Conservation (phyloP, 2,888 invertebrate genomes). For the Neocrepidodera transversa region DNA sequence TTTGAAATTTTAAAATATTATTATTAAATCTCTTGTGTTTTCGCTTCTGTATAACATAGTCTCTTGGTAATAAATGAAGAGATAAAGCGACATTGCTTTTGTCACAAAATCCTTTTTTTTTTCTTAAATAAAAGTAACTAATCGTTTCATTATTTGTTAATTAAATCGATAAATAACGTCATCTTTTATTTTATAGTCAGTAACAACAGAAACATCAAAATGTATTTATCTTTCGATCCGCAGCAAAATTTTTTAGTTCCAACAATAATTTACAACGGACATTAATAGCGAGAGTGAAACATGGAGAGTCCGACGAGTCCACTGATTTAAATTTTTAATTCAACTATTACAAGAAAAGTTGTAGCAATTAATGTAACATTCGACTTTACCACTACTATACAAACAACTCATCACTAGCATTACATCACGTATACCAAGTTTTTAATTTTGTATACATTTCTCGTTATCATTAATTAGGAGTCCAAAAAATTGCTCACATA, state of each 20-base stretch:
- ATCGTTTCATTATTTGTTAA: no score
- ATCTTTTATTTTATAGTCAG: not conserved
- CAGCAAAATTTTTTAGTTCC: conserved; percentile 2
- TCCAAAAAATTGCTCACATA: conserved; percentile 45
- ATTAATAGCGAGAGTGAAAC: conserved; percentile 5
- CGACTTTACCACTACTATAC: conserved; percentile 50
- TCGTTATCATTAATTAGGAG: conserved; percentile 51
- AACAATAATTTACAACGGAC: conserved; percentile 14
- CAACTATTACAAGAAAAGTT: conserved; percentile 44
- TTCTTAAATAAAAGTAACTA: no score
- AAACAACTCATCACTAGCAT: conserved; percentile 48
- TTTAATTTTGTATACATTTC: conserved; percentile 41
- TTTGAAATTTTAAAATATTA: no score
- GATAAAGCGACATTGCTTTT: no score
- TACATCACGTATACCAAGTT: conserved; percentile 36
- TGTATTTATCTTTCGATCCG: not conserved
- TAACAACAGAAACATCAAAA: conserved; percentile 8
- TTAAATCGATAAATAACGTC: no score
- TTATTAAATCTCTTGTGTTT: no score
- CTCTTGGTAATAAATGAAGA: no score
- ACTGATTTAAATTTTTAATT: conserved; percentile 40
- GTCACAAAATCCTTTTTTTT: no score
- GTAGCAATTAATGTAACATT: conserved; percentile 51
- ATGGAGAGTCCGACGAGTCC: conserved; percentile 1
- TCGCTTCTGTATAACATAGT: no score